phyloP scores from a whole-genome alignment of 2,888 invertebrate genomes.

The Cheilosia vulpina region DNA sequence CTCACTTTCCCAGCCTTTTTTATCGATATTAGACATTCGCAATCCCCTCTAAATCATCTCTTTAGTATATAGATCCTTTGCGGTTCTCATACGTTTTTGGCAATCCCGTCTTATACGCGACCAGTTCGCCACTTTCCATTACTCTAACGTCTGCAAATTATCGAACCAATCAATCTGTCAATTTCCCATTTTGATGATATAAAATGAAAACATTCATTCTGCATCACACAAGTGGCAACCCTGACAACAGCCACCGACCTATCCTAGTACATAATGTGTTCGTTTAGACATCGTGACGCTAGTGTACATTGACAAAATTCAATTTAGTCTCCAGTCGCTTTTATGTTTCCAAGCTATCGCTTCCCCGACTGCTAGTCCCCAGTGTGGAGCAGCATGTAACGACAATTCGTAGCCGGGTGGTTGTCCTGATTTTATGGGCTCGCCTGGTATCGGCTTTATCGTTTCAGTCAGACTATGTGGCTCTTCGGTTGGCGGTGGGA shows the following conservation, averaged over 20 bases:
- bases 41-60: too few relatives aligned
- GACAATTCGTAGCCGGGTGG: conserved; percentile 39
- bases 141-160: too few relatives aligned
- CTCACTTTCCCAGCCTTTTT: too few relatives aligned
- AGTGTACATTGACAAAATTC: conserved; percentile 29
- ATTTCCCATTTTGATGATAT: too few relatives aligned
- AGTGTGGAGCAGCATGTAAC: neutral
- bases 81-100: too few relatives aligned
- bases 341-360: conserved; percentile 11
- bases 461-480: conserved; percentile 40
- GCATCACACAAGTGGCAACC: neutral
- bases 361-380: conserved; percentile 1
- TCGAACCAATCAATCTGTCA: too few relatives aligned
- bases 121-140: too few relatives aligned
- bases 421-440: conserved; percentile 43
- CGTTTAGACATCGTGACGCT: conserved; percentile 36
- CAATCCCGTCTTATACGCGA: too few relatives aligned
- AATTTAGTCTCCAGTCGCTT: conserved; percentile 24
- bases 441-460: conserved; percentile 32
- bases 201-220: neutral
- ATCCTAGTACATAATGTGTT: conserved; percentile 15
- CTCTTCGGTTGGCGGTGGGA: conserved; percentile 15
- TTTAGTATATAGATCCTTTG: too few relatives aligned
- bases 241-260: conserved; percentile 13
- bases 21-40: too few relatives aligned